phyloP scores from a whole-genome alignment of 2,888 invertebrate genomes.

The Phyllotreta cruciferae region DNA sequence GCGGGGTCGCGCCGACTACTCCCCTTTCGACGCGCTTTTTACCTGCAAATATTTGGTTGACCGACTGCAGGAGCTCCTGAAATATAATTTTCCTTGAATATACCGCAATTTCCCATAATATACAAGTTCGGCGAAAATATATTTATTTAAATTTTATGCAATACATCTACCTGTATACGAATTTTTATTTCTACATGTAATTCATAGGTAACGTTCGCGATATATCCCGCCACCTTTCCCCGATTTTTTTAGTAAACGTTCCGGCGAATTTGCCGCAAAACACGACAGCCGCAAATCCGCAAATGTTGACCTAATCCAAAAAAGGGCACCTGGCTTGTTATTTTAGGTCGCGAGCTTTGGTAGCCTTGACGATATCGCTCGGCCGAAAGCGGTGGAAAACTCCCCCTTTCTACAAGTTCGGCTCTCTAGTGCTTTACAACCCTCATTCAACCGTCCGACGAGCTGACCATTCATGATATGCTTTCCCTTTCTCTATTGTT shows the following conservation, averaged over 20 bases:
- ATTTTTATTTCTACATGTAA: neutral
- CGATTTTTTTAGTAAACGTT: conserved; percentile 6
- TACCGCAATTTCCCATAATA: neutral
- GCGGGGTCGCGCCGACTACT: conserved; percentile 30
- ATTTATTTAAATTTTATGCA: conserved; percentile 30
- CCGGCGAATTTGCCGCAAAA: conserved; percentile 20
- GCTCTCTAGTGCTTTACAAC: conserved; percentile 44
- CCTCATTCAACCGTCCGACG: conserved; percentile 43
- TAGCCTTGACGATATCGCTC: conserved; percentile 34
- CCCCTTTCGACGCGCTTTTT: conserved; percentile 28
- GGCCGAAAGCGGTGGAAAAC: conserved; percentile 34
- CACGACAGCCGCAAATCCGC: conserved; percentile 27
- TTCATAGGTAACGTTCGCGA: neutral
- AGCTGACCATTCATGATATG: conserved; percentile 46
- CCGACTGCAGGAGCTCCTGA: conserved; percentile 43
- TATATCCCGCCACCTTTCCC: neutral
- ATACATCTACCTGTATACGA: conserved; percentile 10
- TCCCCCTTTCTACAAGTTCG: conserved; percentile 40
- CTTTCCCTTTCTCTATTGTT: conserved; percentile 41
- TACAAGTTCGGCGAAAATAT: conserved; percentile 16
- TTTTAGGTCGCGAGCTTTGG: conserved; percentile 43
- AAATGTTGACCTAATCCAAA: conserved; percentile 36
- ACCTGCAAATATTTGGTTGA: conserved; percentile 33
- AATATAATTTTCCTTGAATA: conserved; percentile 41
- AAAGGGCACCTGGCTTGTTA: conserved; percentile 46